Percentiles rank a stretch among this genome's conserved stretches.
Evolutionary conservation across 2,797 vertebrate genomes (phyloP).

Genomic region (Onychomys torridus): DNA sequence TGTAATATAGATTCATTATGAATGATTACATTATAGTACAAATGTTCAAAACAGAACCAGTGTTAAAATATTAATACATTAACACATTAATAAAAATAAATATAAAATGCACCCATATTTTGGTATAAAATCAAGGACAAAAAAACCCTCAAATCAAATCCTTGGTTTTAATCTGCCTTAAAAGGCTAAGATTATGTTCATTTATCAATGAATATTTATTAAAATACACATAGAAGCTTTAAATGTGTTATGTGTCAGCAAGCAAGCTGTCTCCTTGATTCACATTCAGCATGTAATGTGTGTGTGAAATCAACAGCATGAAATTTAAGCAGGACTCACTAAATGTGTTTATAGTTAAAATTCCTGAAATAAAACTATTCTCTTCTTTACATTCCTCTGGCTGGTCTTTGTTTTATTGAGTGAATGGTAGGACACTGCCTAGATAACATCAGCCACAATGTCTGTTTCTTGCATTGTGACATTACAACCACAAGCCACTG

Average conservation of each 20-base stretch:
- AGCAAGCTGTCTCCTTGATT: background rate
- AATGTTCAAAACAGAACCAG: slow-evolving; percentile 12
- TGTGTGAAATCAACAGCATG: background rate
- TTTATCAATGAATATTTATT: slow-evolving; percentile 27
- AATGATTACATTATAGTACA: background rate
- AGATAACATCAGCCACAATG: background rate
- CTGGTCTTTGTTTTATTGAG: background rate
- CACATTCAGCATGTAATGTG: background rate
- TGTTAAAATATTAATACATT: slow-evolving; percentile 14
- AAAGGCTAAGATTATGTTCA: background rate
- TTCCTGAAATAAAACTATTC: slow-evolving; percentile 37
- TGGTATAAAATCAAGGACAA: background rate
- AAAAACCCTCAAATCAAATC: background rate
- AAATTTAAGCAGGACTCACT: slow-evolving; percentile 27
- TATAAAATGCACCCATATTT: background rate
- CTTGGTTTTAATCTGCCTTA: background rate
- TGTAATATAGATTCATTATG: background rate
- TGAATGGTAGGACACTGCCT: background rate
- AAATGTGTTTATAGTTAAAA: slow-evolving; percentile 59
- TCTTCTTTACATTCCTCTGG: slow-evolving; percentile 30
- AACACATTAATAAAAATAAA: background rate
- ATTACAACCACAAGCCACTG: background rate
- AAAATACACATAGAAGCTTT: background rate
- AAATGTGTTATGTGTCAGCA: background rate
- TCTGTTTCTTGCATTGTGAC: background rate